These are phyloP conservation scores for Apamea sordens DNA, from an alignment of 2,888 invertebrate species.

Conservation along the genomic window DNA sequence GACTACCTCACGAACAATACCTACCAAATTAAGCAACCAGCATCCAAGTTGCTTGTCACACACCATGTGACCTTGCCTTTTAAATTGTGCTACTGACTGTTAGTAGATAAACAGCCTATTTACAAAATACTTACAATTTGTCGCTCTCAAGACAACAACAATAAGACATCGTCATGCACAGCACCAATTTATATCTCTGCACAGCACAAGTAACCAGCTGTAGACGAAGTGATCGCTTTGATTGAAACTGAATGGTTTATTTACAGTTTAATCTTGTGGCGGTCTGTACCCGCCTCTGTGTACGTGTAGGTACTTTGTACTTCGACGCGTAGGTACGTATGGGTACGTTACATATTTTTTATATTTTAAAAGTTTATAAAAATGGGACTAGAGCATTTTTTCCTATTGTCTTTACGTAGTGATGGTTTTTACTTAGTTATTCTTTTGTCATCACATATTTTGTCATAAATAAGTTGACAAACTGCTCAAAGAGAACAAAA, in stretches of 20 bases:
- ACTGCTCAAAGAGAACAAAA: background rate
- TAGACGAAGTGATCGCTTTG: background rate
- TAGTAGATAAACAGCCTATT: background rate
- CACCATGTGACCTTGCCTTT: background rate
- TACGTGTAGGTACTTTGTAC: background rate
- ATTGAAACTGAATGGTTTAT: background rate
- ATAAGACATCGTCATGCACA: background rate
- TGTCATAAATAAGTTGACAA: background rate
- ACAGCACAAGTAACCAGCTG: background rate
- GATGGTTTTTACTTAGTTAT: background rate
- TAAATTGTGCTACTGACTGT: background rate
- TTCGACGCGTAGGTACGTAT: background rate
- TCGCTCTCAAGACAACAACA: background rate
- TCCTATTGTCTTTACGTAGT: background rate
- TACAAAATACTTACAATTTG: background rate
- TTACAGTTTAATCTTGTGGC: background rate
- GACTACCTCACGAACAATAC: background rate
- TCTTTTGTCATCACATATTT: slow-evolving; percentile 18
- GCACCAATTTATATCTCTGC: background rate
- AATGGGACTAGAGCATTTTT: background rate
- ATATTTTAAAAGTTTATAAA: background rate
- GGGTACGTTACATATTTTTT: background rate
- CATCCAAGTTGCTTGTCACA: background rate
- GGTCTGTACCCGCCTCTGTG: background rate
- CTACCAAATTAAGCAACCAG: background rate